Base-by-base conservation (phyloP, 2,888 invertebrate species). In the Pecten maximus region DNA sequence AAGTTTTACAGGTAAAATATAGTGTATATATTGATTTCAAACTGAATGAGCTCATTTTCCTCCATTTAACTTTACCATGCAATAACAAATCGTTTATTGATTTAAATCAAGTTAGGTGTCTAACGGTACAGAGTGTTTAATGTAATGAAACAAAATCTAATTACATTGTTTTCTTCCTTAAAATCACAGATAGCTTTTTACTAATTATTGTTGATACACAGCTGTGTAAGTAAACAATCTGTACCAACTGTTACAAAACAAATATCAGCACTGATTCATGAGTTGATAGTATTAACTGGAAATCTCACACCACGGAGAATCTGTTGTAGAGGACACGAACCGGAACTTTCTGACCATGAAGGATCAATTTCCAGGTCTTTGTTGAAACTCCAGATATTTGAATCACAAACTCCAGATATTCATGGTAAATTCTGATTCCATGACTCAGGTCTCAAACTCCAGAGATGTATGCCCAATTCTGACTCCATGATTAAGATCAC, bases 141-240 rank as follows among this genome's bases (percentile, higher is more conserved):
- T 74, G 6, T 12, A 74, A 74, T 74, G 35, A 74, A 74, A 35
- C 23, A 35, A 35, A 74, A 74, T 74, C 28, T 28, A 35, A 74
- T 35, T 74, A n/a, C 28, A 28, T 28, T 28, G 28, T 74, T 74
- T 74, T 35, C 54, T 54, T 54, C n/a, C 35, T 16, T 35, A 28
- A 74, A 74, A 74, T 74, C 74, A 74, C 74, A 74, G 74, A 74
- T 74, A 35, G 74, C 74, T 74, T 74, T 44, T 74, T 74, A 74
- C 74, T 74, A 74, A 28, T 28, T 35, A 28, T 74, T 74, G 35
- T 35, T 74, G 74, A 74, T 74, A 74, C 35, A 74, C 23, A 23
- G 35, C 12, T 74, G 28, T 74, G 28, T 28, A 23, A 23, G 8
- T 2, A 35, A 74, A 35, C 74, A 74, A 10, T 35, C 10, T 74